Evolutionary conservation across 2,888 invertebrate genomes (phyloP), one percentile per base, ranked within the genome.

Genomic region (Dendrolimus houi): DNA sequence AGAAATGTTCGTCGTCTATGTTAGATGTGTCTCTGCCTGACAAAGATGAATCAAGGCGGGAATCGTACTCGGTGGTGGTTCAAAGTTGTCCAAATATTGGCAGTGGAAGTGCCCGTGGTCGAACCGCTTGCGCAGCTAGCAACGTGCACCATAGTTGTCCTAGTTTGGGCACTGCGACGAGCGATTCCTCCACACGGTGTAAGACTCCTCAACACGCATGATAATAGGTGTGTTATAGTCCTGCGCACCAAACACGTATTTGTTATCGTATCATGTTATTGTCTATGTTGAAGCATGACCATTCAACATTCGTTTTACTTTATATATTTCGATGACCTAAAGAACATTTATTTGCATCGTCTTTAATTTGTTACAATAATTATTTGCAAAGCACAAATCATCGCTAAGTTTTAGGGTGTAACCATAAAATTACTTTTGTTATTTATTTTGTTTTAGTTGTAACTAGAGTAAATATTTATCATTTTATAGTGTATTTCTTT

Each of bases 201-300:
- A 87, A 87, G 87, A 76, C 75, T 71, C 74, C 71, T 71, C 68
- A 68, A 72, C 79, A 80, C 78, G 87, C 87, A 87, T 86, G 86
- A 83, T 74, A 65, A 85, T 86, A 86, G 86, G 86, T 86, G 85
- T 86, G 86, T 86, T 79, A 71, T 77, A 82, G 79, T 66, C 71
- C 75, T 64, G 69, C 67, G 76, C 82, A 78, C 77, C 65, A 54
- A 64, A 61, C 60, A 47, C 47, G 6, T 47, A 6, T 47, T 10
- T 12, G 47, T 47, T 47, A 10, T 47, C 9, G 47, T 47, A 12
- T 6, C 7, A 47, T 12, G 9, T 47, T 12, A 2, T 47, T 6
- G 47, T 47, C 47, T 10, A 12, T 47, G 47, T 9, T 47, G 9
- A 47, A 9, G 47, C 47, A 47, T 47, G 47, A 47, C 47, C 47